phyloP scores from a whole-genome alignment of 2,797 vertebrate genomes.

The Eospalax fontanierii region DNA sequence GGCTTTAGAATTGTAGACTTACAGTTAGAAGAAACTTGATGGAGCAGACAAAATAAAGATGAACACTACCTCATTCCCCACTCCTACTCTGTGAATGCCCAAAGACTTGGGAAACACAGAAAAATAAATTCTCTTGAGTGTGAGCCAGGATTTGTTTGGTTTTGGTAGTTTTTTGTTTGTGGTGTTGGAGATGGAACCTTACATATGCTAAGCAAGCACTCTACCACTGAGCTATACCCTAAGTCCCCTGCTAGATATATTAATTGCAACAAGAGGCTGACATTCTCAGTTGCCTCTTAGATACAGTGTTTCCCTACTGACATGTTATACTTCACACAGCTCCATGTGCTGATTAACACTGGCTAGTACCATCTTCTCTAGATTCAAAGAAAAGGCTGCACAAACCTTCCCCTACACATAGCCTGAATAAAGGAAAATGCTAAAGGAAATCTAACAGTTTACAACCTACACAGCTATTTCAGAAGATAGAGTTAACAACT shows the following conservation, averaged over 20 bases:
- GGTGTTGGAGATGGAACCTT: not conserved
- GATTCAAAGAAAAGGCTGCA: not conserved
- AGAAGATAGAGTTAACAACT: slow-evolving; percentile 5
- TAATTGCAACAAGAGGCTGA: not conserved
- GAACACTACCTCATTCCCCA: not conserved
- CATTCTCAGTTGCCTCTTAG: not conserved
- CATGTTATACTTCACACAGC: not conserved
- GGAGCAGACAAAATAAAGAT: slow-evolving; percentile 26
- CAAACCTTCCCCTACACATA: too few species aligned
- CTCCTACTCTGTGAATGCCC: not conserved
- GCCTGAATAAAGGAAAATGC: slow-evolving; percentile 22
- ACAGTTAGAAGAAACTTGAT: not conserved
- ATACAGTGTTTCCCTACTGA: not conserved
- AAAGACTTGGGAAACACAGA: not conserved
- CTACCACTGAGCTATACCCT: not conserved
- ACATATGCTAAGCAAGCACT: not conserved
- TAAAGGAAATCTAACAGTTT: slow-evolving; percentile 30
- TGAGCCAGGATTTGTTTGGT: not conserved
- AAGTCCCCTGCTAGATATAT: not conserved
- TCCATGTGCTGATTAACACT: not conserved
- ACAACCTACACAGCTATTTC: not conserved
- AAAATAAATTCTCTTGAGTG: slow-evolving; percentile 19
- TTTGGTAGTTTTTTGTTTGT: not conserved
- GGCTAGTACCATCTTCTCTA: not conserved
- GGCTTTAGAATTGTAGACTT: slow-evolving; percentile 23